These are phyloP conservation scores for Caenorhabditis uteleia DNA, from an alignment of 2,888 invertebrate species.

Conservation along the genomic window DNA sequence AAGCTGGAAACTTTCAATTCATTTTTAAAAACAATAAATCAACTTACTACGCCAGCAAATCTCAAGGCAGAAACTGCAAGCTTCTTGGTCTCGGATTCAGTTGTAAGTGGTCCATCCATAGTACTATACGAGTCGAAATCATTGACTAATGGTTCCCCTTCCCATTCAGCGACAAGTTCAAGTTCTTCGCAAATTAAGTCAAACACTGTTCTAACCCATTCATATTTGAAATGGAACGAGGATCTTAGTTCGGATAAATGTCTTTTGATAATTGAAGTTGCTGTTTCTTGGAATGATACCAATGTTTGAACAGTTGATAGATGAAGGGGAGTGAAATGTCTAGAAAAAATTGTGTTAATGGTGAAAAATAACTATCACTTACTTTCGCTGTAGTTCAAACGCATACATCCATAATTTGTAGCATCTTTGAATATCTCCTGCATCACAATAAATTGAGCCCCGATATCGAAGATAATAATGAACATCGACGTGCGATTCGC, in stretches of 20 bases:
- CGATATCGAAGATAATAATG: slow-evolving; percentile 81
- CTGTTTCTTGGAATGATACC: slow-evolving; percentile 90
- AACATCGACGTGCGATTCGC: slow-evolving; percentile 85
- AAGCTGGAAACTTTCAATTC: slow-evolving; percentile 1
- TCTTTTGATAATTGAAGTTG: too few relatives aligned
- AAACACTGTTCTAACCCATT: slow-evolving; percentile 30
- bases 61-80: slow-evolving; percentile 45
- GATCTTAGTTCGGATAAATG: too few relatives aligned
- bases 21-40: background rate
- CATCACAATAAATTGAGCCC: slow-evolving; percentile 91
- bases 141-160: slow-evolving; percentile 25
- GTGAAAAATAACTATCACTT: too few relatives aligned
- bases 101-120: slow-evolving; percentile 10
- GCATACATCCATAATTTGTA: slow-evolving; percentile 96
- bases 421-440: slow-evolving; percentile 73
- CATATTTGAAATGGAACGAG: slow-evolving; percentile 18
- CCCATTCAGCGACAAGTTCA: slow-evolving; percentile 46
- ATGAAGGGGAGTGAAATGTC: slow-evolving; percentile 84
- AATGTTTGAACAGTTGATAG: slow-evolving; percentile 93
- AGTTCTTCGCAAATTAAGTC: slow-evolving; percentile 38
- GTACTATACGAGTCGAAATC: slow-evolving; percentile 30
- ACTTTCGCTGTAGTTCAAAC: slow-evolving; percentile 71
- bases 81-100: slow-evolving; percentile 43
- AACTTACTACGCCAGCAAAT: slow-evolving; percentile 43
- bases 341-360: slow-evolving; percentile 12